Evolutionary conservation across 2,113 vertebrate genomes (phyloP).

Genomic region (Paramormyrops kingsleyae): DNA sequence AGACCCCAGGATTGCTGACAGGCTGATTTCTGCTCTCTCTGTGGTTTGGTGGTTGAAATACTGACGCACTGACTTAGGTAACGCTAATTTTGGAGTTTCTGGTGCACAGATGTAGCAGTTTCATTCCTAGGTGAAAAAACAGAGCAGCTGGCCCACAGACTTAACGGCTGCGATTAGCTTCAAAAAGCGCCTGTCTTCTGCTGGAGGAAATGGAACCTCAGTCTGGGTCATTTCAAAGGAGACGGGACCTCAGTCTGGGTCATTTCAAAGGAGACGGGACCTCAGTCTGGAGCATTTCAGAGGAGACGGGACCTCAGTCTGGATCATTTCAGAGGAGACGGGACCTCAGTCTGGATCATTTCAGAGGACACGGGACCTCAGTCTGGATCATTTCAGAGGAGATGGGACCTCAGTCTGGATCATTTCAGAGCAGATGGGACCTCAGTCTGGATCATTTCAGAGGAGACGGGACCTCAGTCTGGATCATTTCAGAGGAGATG

Average conservation of each 20-base stretch:
- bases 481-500: neutral
- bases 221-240: neutral
- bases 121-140: neutral
- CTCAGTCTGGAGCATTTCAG: too few relatives aligned
- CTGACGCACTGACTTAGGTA: neutral
- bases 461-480: neutral
- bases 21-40: neutral
- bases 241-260: neutral
- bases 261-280: neutral
- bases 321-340: neutral
- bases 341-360: neutral
- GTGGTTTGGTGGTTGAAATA: neutral
- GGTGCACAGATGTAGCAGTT: neutral
- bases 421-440: too few relatives aligned
- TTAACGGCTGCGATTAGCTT: neutral
- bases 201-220: neutral
- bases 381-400: too few relatives aligned
- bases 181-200: neutral
- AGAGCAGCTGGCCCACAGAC: neutral
- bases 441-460: neutral
- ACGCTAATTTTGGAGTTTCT: neutral
- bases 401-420: neutral
- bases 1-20: neutral
- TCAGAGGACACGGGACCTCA: neutral
- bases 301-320: neutral